Percentiles rank a stretch among this genome's conserved stretches.
Evolutionary conservation across 1,140 invertebrate species (phyloP).

Genomic region (Trachymyrmex cornetzi): DNA sequence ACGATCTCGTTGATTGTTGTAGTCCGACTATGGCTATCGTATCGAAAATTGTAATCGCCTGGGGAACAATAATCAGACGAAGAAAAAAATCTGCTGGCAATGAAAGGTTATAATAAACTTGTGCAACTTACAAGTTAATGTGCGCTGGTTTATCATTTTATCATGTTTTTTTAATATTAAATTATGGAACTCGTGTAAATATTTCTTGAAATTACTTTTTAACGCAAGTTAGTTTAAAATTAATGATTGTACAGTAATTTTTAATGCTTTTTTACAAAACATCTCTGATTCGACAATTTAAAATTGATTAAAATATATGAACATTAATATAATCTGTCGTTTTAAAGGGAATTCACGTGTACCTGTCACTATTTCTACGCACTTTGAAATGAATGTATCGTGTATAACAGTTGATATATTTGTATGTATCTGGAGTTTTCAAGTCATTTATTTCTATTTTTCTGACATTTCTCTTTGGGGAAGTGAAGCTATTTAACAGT

Average conservation of each 20-base stretch:
- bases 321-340: conserved; percentile 32
- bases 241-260: background rate
- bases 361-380: conserved; percentile 21
- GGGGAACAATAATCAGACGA: conserved; percentile 68
- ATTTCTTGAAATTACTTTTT: conserved; percentile 14
- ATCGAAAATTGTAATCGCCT: conserved; percentile 70
- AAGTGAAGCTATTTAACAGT: conserved; percentile 44
- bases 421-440: conserved; percentile 44
- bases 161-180: background rate
- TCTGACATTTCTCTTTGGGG: conserved; percentile 42
- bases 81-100: conserved; percentile 73
- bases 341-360: conserved; percentile 52
- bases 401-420: conserved; percentile 42
- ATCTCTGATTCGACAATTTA: conserved; percentile 35
- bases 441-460: conserved; percentile 56
- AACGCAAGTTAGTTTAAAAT: conserved; percentile 7
- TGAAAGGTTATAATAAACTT: conserved; percentile 18
- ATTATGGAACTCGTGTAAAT: conserved; percentile 24
- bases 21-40: conserved; percentile 71
- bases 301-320: conserved; percentile 51
- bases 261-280: background rate
- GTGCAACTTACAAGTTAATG: background rate
- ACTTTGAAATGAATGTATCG: conserved; percentile 48
- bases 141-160: background rate
- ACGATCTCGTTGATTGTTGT: conserved; percentile 80